Percentiles rank a stretch among this genome's conserved stretches.
Conservation (phyloP, 53 echinoderm and acorn worm species). For the Echinometra lucunter region DNA sequence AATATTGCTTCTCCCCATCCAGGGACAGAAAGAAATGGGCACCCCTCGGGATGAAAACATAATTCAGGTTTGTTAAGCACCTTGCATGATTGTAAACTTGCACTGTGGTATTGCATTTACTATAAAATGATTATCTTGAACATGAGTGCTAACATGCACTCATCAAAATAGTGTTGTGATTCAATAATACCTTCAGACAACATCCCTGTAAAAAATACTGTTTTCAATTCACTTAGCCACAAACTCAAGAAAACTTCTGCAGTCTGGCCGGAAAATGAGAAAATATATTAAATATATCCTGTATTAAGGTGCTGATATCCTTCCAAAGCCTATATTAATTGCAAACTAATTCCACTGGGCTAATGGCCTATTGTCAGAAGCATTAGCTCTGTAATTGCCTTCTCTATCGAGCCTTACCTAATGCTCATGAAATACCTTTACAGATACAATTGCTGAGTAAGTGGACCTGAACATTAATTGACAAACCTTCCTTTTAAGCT, state of each 20-base stretch:
- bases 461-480: neutral
- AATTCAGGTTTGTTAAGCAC: too few relatives aligned
- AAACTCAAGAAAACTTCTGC: neutral
- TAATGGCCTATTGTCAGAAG: neutral
- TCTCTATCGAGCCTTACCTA: neutral
- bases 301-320: neutral
- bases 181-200: too few relatives aligned
- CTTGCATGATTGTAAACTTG: too few relatives aligned
- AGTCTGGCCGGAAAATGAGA: neutral
- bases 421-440: neutral
- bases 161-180: too few relatives aligned
- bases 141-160: too few relatives aligned
- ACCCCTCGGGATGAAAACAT: too few relatives aligned
- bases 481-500: neutral
- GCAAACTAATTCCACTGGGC: neutral
- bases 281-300: neutral
- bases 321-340: neutral
- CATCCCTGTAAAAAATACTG: too few relatives aligned
- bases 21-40: too few relatives aligned
- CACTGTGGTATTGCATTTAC: too few relatives aligned
- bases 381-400: neutral
- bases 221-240: neutral
- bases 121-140: too few relatives aligned
- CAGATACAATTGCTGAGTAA: neutral
- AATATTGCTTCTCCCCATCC: too few relatives aligned